Conservation (phyloP, 1,140 invertebrate species). For the Nixonia krombeini region DNA sequence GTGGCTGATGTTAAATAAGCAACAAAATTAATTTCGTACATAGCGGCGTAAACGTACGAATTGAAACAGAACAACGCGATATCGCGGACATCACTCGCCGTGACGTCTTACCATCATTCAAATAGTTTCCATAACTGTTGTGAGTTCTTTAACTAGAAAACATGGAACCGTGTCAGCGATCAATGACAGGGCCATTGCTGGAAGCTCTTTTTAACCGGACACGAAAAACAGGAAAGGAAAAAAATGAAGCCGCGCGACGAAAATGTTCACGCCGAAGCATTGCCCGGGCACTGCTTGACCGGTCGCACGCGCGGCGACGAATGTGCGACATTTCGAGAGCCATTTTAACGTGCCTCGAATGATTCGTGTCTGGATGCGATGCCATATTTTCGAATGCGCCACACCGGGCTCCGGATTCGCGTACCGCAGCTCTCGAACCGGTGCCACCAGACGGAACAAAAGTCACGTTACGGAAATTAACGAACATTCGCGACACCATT, state of each 20-base stretch:
- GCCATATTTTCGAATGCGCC: too few relatives aligned
- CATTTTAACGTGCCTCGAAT: slow-evolving; percentile 7
- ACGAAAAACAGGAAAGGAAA: neutral
- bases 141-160: too few relatives aligned
- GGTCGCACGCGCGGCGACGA: slow-evolving; percentile 20
- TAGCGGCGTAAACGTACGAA: slow-evolving; percentile 9
- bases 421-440: too few relatives aligned
- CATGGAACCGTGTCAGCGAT: too few relatives aligned
- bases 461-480: neutral
- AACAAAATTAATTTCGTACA: slow-evolving; percentile 14
- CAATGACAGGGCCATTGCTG: too few relatives aligned
- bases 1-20: slow-evolving; percentile 28
- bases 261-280: neutral
- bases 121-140: neutral
- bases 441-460: neutral
- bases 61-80: neutral
- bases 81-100: neutral
- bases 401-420: too few relatives aligned
- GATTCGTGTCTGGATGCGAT: neutral
- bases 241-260: neutral
- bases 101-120: neutral
- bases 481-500: neutral
- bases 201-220: neutral
- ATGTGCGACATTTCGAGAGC: slow-evolving; percentile 1
- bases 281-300: neutral